Evolutionary conservation across 2,888 invertebrate species (phyloP), one percentile per base, ranked within the genome.

Genomic region (Galerucella nymphaeae): DNA sequence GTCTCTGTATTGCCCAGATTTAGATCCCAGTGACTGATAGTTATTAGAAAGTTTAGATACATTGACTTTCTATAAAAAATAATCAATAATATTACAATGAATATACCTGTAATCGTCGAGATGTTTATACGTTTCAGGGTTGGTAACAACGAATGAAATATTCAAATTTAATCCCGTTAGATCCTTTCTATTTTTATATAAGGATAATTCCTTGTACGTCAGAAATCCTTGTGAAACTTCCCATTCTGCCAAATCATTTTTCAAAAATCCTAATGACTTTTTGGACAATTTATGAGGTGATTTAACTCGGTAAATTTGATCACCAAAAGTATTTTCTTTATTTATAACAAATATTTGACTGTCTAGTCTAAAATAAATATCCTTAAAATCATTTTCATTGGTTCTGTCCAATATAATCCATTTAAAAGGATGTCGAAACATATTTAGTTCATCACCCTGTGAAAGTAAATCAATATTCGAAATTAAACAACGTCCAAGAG

Each of bases 71-170:
- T 23, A 23, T 23, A 23, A 23, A 23, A 23, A 23, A 23, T 23
- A 23, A 23, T 23, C 23, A 23, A 23, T 23, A 42, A 42, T 42
- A 11, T 14, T 45, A 45, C 11, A 66, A 41, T 30, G 2, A 30
- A n/a, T 64, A 23, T 76, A 84, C 84, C 83, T 81, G 75, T 86
- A 87, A 82, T 88, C 88, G 62, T 83, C 84, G 63, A 88, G 77
- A 79, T 88, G 88, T 76, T 87, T 83, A 20, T 86, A 70, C 4
- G 87, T 85, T 58, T 87, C 84, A 2, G 82, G 81, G 78, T 87
- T 80, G 6, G 85, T 84, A 57, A 87, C 73, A 16, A 85, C 85
- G 66, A 80, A 79, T 11, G 83, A 82, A 8, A 82, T 77, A n/a
- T 77, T 82, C 5, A 86, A 50, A 14, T 68, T 65, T 13, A 77